Evolutionary conservation across 2,113 vertebrate species (phyloP), one percentile per base, ranked within the genome.

Genomic region (Reinhardtius hippoglossoides): DNA sequence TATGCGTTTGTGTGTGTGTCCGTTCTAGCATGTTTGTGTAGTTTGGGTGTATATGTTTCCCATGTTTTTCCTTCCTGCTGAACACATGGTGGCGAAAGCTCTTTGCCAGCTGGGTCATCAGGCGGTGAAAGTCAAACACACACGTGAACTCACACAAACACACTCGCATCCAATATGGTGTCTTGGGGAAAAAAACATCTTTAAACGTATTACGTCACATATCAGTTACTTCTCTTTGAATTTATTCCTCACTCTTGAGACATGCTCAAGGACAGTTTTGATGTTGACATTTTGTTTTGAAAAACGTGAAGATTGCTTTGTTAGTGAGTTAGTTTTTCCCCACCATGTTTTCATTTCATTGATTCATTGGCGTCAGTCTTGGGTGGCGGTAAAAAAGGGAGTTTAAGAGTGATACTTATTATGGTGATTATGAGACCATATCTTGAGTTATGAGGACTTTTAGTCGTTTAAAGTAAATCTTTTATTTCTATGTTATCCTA

Each of bases 1-100:
- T 52, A 77, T 44, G 58, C 65, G 55, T 26, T 5, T 31, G 31
- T 31, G 31, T 31, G 58, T 67, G 48, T 26, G 2, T 44, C 3
- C 31, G 6, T 23, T 52, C 46, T 21, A 37, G 62, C 75, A 75
- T 89, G 86, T 86, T 69, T 89, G 82, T 87, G 76, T 82, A 46
- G n/a, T 67, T 74, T 79, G 58, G 37, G 58, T 69, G 65, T 71
- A 61, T 69, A 58, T 55, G 20, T 70, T 83, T 74, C 73, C 73
- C 35, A 40, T 87, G 83, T 61, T 83, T 81, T 83, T 86, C 67
- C 84, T 82, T 80, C 78, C 71, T 82, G 62, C 61, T 80, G 46
- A 61, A 69, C 63, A 85, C 76, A 76, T 71, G 63, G 37, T 9
- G 21, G 14, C 14, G 2, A 66, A 71, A 64, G 50, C 44, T 76